Conservation (phyloP, 2,888 invertebrate genomes). For the Tinea pellionella region DNA sequence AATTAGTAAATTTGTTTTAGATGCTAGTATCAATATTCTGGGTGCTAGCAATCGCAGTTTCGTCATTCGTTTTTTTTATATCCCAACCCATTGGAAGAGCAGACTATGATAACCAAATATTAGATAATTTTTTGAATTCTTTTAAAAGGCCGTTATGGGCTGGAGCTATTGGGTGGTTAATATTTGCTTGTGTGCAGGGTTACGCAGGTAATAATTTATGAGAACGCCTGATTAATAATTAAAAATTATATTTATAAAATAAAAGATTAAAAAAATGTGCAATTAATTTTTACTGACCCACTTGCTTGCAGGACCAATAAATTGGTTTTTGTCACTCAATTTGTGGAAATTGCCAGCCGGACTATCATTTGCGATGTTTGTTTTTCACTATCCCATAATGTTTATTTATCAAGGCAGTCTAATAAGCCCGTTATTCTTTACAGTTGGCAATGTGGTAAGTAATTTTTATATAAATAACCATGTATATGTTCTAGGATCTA, state of each 20-base stretch:
- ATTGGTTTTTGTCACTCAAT: slow-evolving; percentile 40
- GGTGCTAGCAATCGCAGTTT: slow-evolving; percentile 21
- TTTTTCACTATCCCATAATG: slow-evolving; percentile 53
- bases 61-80: slow-evolving; percentile 23
- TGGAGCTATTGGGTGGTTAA: slow-evolving; percentile 49
- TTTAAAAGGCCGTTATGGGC: slow-evolving; percentile 54
- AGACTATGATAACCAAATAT: slow-evolving; percentile 37
- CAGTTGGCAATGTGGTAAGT: slow-evolving; percentile 20
- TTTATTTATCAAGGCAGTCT: slow-evolving; percentile 26
- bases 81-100: slow-evolving; percentile 30
- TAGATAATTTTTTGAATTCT: slow-evolving; percentile 40
- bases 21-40: slow-evolving; percentile 23
- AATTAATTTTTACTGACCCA: no score
- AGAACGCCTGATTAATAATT: no score
- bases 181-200: slow-evolving; percentile 54
- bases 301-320: slow-evolving; percentile 41
- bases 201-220: slow-evolving; percentile 66
- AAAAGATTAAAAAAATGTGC: no score
- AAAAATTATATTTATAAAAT: no score
- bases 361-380: slow-evolving; percentile 49
- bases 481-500: no score
- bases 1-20: no score
- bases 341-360: slow-evolving; percentile 38
- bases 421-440: slow-evolving; percentile 28
- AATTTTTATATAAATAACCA: neutral